Conservation (phyloP, 2,888 invertebrate species). For the Agonopterix arenella region DNA sequence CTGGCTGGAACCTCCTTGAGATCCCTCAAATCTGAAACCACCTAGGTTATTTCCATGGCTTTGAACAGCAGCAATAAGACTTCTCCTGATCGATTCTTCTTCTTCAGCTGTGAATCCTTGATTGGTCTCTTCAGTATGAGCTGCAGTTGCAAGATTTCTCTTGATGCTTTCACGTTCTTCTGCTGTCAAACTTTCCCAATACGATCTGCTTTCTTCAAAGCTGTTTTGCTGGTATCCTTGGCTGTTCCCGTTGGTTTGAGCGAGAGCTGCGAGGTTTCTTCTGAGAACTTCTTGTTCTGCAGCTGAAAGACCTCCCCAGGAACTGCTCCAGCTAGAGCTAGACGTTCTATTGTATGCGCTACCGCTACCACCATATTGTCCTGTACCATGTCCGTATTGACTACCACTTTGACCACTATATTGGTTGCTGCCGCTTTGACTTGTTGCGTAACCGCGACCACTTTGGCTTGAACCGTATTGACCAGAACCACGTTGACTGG, state of each 20-base stretch:
- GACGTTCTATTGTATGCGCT: conserved; percentile 21
- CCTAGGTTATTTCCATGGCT: neutral
- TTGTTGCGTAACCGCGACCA: neutral
- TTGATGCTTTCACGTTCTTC: conserved; percentile 12
- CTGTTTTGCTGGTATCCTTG: conserved; percentile 16
- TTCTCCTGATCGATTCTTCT: conserved; percentile 9
- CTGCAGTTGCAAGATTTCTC: conserved; percentile 4
- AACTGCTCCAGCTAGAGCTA: conserved; percentile 40
- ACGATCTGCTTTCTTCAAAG: conserved; percentile 3
- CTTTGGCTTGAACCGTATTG: conserved; percentile 8
- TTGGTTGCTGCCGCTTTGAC: neutral
- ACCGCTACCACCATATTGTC: conserved; percentile 8
- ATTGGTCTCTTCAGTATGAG: neutral
- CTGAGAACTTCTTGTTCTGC: conserved; percentile 51
- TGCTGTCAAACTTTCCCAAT: conserved; percentile 7
- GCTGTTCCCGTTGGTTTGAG: conserved; percentile 1
- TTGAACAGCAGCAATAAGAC: conserved; percentile 3
- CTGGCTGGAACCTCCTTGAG: neutral
- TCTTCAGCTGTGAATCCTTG: conserved; percentile 9
- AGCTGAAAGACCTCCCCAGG: conserved; percentile 36
- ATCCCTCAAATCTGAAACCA: too few relatives aligned
- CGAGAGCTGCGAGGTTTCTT: conserved; percentile 31
- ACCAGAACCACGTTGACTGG: neutral
- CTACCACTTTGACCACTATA: conserved; percentile 6
- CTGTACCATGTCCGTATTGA: conserved; percentile 6